phyloP scores from a whole-genome alignment of 2,797 vertebrate species.

The Somateria mollissima region DNA sequence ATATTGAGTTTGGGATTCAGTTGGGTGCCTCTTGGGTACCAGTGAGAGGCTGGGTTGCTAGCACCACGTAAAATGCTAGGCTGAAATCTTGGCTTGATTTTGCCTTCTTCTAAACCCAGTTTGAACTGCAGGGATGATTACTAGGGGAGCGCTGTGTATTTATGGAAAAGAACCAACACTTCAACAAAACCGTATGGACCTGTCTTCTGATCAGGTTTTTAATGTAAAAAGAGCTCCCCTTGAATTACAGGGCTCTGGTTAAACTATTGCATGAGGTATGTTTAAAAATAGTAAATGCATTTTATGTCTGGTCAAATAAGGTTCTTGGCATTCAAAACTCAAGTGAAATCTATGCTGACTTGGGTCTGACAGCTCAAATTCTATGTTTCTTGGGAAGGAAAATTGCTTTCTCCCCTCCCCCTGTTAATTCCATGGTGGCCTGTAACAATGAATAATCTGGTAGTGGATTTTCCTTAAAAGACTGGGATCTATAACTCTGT shows the following conservation, averaged over 20 bases:
- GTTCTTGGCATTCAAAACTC: conserved; percentile 33
- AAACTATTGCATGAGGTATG: conserved; percentile 33
- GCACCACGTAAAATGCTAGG: fast-evolving
- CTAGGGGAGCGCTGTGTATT: neutral
- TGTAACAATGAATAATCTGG: conserved; percentile 4
- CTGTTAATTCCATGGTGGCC: neutral
- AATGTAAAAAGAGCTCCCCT: conserved; percentile 24
- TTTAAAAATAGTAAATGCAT: conserved; percentile 64
- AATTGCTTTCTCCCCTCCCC: neutral
- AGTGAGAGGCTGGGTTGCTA: neutral
- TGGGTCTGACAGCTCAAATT: conserved; percentile 43
- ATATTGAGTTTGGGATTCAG: neutral
- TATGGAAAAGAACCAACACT: neutral
- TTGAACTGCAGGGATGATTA: neutral
- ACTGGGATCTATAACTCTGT: neutral
- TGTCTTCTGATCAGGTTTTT: conserved; percentile 23
- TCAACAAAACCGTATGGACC: neutral
- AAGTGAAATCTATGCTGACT: conserved; percentile 47
- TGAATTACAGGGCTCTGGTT: conserved; percentile 56
- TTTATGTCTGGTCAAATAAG: conserved; percentile 59
- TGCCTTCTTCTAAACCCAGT: too few relatives aligned
- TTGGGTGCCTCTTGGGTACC: neutral
- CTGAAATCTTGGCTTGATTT: too few relatives aligned
- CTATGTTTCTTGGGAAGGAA: conserved; percentile 8
- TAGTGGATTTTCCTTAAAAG: conserved; percentile 23